Evolutionary conservation across 53 echinoderm and acorn worm genomes (phyloP), one percentile per base, ranked within the genome.

Genomic region (Stichopus horrens): DNA sequence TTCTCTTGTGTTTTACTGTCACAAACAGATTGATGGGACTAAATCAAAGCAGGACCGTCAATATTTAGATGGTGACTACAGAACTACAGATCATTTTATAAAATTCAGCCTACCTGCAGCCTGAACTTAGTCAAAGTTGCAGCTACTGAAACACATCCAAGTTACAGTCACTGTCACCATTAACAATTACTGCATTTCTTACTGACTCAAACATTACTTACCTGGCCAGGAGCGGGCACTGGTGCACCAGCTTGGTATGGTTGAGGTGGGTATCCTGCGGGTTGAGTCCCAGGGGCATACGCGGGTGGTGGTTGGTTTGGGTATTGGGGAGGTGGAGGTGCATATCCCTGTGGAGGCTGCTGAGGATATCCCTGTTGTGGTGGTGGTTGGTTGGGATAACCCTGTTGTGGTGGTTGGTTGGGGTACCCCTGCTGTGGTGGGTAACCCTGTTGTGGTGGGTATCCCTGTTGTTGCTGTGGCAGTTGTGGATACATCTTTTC

Each of bases 361-460:
- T 51, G 23, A 67, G 86, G 67, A 54, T 87, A 87, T 10, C 87
- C 87, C 51, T 65, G 68, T 54, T 74, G 74, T 16, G 87, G 87
- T 9, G 87, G 87, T 71, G 71, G 87, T 56, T 73, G 87, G 20
- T 51, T 51, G 66, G 86, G 67, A 54, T 87, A 87, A 20, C 87
- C 87, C 51, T 65, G 68, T 54, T 74, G 74, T 4, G 87, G 87
- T 71, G 74, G 74, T 54, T 74, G 74, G 18, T 71, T 71, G n/a
- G 71, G 71, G 13, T 74, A 73, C 18, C 57, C 74, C 21, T 73
- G 87, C 7, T 13, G 18, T 71, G 5, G 71, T 71, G 14, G 73
- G 53, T 56, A 56, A 4, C 74, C 74, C 19, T 87, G 87, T 18
- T 74, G 86, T 54, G 79, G 79, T 79, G 22, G 79, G 79, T 53